Evolutionary conservation across 2,888 invertebrate genomes (phyloP).

Genomic region (Nasonovia ribisnigri): DNA sequence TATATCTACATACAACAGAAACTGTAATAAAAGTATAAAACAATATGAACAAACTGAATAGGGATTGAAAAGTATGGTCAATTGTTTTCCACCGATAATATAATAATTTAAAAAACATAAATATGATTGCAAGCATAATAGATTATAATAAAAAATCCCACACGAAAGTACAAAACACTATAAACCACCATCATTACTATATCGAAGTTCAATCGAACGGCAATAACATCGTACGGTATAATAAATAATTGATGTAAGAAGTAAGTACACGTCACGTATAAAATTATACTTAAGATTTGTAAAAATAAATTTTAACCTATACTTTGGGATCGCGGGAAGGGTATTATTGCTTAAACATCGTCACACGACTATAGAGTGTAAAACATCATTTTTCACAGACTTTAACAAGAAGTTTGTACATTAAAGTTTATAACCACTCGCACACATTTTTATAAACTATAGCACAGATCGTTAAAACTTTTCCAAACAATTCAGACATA

Average conservation of each 20-base stretch:
- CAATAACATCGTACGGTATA: no score
- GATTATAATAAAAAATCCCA: not conserved
- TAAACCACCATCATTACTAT: not conserved
- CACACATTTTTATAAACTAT: slow-evolving; percentile 45
- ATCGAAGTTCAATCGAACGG: no score
- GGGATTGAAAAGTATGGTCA: not conserved
- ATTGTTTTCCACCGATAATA: not conserved
- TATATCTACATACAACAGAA: not conserved
- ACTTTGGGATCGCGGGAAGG: not conserved
- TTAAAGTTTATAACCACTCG: slow-evolving; percentile 53
- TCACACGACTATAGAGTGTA: not conserved
- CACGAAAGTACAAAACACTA: not conserved
- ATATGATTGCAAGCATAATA: not conserved
- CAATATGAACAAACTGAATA: not conserved
- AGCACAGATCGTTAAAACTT: slow-evolving; percentile 52
- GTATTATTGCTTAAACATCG: not conserved
- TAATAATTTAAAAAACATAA: not conserved
- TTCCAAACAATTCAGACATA: slow-evolving; percentile 37
- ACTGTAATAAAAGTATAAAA: not conserved
- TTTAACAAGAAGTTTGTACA: slow-evolving; percentile 43
- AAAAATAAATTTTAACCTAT: not conserved
- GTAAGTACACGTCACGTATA: not conserved
- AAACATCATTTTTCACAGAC: slow-evolving; percentile 50
- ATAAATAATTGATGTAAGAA: not conserved
- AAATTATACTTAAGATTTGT: not conserved